Evolutionary conservation across 2,797 vertebrate species (phyloP), one percentile per base, ranked within the genome.

Genomic region (Amniataba percoides): DNA sequence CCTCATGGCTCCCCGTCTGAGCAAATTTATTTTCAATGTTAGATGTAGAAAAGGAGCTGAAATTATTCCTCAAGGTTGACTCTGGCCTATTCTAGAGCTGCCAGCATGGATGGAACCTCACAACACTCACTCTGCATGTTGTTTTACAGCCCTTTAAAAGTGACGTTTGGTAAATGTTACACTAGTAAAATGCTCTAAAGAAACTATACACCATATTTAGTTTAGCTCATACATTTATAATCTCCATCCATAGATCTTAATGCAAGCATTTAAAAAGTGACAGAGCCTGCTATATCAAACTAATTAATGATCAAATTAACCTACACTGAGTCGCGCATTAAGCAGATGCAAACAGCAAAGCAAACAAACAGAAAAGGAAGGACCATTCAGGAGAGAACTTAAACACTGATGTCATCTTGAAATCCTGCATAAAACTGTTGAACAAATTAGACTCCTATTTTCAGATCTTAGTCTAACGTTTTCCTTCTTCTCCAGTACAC

Each of bases 11-110:
- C 46, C 78, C 0, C 1, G 19, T 57, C 56, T 66, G 27, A 71
- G 56, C 40, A 10, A 25, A 42, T 85, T 74, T 27, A 70, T 55
- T 68, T 78, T 64, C 45, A 74, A 45, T 63, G 52, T 67, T 46
- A 81, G 23, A 71, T 7, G 52, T 7, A 27, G 3, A 80, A 36
- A 52, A 75, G 21, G 42, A 36, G 4, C 15, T 31, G 4, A 1
- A 60, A 31, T n/a, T 64, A 45, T 74, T 59, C n/a, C 62, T 16
- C 56, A 74, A 71, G 78, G 76, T 58, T 7, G 3, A 7, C 34
- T 64, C 63, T 74, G 57, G 61, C 19, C 60, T 21, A 40, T 49
- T 55, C 10, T 7, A 21, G 4, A 39, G 12, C 1, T 2, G 43
- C 14, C 52, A 0, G 9, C 27, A 63, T 7, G 18, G 45, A 42